Evolutionary conservation across 2,797 vertebrate species (phyloP).

Genomic region (Notoglanidium macrostoma): DNA sequence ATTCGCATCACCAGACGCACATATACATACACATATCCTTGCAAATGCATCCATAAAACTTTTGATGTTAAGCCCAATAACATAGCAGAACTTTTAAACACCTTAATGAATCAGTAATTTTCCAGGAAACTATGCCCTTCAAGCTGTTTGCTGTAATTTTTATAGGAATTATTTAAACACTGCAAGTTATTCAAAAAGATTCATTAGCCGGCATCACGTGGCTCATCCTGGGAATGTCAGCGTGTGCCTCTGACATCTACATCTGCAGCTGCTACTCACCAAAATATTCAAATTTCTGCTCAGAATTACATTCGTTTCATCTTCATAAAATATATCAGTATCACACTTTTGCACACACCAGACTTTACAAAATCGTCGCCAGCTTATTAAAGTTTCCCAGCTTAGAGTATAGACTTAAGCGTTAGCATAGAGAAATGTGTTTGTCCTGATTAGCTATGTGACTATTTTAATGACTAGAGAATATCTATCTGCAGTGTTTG

Average conservation of each 20-base stretch:
- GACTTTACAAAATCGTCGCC: not conserved
- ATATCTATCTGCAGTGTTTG: not conserved
- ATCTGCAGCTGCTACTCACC: not conserved
- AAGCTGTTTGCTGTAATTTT: not conserved
- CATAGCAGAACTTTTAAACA: not conserved
- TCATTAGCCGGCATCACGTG: too few species aligned
- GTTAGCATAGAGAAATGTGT: not conserved
- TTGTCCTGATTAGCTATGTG: not conserved
- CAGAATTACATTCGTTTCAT: not conserved
- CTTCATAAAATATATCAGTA: not conserved
- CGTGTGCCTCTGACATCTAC: not conserved
- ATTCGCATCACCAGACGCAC: not conserved
- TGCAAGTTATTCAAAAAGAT: not conserved
- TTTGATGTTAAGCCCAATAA: not conserved
- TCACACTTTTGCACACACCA: not conserved
- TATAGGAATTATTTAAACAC: not conserved
- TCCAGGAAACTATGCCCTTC: not conserved
- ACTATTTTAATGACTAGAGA: not conserved
- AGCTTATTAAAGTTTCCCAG: not conserved
- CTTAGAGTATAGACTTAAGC: not conserved
- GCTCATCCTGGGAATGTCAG: not conserved
- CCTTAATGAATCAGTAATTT: not conserved
- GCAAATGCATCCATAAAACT: not conserved
- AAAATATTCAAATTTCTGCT: not conserved
- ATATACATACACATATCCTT: not conserved